Evolutionary conservation across 2,888 invertebrate species (phyloP).

Genomic region (Xestia ashworthii): DNA sequence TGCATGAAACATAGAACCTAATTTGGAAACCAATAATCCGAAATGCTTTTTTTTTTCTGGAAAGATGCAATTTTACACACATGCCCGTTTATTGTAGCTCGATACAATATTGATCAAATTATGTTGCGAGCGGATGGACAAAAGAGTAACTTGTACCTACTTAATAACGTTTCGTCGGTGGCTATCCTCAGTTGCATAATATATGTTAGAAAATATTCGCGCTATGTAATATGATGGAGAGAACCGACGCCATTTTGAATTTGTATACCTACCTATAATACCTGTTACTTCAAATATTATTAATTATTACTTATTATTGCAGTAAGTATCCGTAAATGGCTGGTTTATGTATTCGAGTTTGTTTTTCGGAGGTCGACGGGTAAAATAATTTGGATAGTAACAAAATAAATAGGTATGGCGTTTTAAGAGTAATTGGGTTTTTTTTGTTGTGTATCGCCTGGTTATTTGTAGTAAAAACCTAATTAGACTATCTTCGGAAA

Average conservation of each 20-base stretch:
- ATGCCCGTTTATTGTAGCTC: slow-evolving; percentile 5
- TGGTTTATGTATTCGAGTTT: slow-evolving; percentile 24
- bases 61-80: slow-evolving; percentile 40
- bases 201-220: slow-evolving; percentile 38
- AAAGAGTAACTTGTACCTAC: too few species aligned
- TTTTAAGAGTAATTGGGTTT: neutral
- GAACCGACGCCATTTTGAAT: slow-evolving; percentile 46
- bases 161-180: slow-evolving; percentile 42
- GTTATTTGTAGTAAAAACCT: neutral
- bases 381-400: slow-evolving; percentile 17
- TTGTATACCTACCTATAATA: slow-evolving; percentile 18
- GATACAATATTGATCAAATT: slow-evolving; percentile 58
- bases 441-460: slow-evolving; percentile 3
- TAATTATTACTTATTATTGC: slow-evolving; percentile 42
- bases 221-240: slow-evolving; percentile 2
- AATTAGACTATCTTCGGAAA: neutral
- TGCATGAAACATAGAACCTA: neutral
- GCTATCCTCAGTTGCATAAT: slow-evolving; percentile 15
- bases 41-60: slow-evolving; percentile 23
- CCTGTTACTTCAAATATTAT: slow-evolving; percentile 49
- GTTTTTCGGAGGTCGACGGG: slow-evolving; percentile 11
- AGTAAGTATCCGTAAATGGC: slow-evolving; percentile 31
- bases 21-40: slow-evolving; percentile 17
- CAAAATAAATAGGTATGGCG: neutral
- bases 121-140: slow-evolving; percentile 40